These are phyloP conservation scores for Leptura quadrifasciata DNA, from an alignment of 2,888 invertebrate genomes.

Conservation along the genomic window DNA sequence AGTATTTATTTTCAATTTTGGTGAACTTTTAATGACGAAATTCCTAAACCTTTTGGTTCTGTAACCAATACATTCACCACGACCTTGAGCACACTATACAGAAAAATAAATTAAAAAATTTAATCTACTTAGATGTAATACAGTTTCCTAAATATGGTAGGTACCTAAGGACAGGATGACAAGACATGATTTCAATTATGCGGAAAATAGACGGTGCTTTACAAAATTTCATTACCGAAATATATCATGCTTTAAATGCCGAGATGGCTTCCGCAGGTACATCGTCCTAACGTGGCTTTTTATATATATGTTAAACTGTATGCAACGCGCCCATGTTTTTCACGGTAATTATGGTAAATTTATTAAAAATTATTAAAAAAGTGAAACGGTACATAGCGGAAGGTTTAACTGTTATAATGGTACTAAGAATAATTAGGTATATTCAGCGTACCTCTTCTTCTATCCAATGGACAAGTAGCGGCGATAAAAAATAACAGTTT, in stretches of 20 bases:
- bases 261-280: background rate
- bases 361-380: background rate
- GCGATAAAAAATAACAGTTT: background rate
- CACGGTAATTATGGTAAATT: slow-evolving; percentile 1
- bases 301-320: background rate
- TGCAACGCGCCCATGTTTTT: slow-evolving; percentile 3
- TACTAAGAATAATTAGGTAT: background rate
- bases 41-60: too few relatives aligned
- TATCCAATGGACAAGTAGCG: background rate
- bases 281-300: background rate
- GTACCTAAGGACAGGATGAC: background rate
- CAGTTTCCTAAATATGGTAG: background rate
- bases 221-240: slow-evolving; percentile 1
- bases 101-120: background rate
- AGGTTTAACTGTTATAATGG: slow-evolving; percentile 1
- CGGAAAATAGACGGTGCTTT: background rate
- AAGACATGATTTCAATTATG: slow-evolving; percentile 7
- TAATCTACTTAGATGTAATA: background rate
- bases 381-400: background rate
- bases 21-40: too few relatives aligned
- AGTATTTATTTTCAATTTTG: too few relatives aligned
- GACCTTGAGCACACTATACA: background rate
- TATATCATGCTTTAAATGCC: background rate
- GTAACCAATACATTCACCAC: background rate
- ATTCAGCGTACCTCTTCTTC: background rate